Conservation (phyloP, 2,888 invertebrate genomes). For the Sinhomidia bicolor region DNA sequence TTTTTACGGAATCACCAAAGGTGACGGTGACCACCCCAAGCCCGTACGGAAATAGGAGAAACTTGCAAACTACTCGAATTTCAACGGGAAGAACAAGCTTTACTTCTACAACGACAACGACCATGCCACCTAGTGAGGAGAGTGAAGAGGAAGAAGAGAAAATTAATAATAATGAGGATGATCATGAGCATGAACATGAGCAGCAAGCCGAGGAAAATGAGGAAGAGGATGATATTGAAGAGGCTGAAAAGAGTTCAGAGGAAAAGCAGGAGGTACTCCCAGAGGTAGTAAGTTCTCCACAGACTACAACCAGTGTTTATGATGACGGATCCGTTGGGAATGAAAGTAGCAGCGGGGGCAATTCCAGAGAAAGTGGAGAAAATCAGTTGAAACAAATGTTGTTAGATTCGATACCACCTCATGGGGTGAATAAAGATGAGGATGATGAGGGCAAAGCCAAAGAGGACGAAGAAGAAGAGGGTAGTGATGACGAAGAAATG, state of each 20-base stretch:
- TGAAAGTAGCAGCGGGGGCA: neutral
- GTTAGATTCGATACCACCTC: constrained; percentile 76
- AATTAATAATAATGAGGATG: no score
- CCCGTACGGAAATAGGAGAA: constrained; percentile 44
- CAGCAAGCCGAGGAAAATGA: constrained; percentile 31
- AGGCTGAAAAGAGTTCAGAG: constrained; percentile 57
- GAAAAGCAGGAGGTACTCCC: constrained; percentile 22
- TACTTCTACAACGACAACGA: constrained; percentile 52
- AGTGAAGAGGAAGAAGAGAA: constrained; percentile 18
- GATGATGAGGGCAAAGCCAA: constrained; percentile 6
- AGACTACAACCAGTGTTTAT: constrained; percentile 41
- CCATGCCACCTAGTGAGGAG: constrained; percentile 1
- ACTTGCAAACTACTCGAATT: constrained; percentile 71
- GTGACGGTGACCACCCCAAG: constrained; percentile 60
- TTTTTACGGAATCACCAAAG: constrained; percentile 74
- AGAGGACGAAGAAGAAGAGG: constrained; percentile 12
- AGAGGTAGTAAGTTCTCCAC: neutral
- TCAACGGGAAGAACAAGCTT: constrained; percentile 71
- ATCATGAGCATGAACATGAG: no score
- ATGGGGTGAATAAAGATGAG: constrained; percentile 43
- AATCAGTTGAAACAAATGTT: constrained; percentile 77
- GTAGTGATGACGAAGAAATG: neutral
- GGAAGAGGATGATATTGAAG: constrained; percentile 21
- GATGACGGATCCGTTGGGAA: constrained; percentile 14
- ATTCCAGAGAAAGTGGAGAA: constrained; percentile 68